Conservation (phyloP, 2,797 vertebrate genomes). For the Morus bassanus region DNA sequence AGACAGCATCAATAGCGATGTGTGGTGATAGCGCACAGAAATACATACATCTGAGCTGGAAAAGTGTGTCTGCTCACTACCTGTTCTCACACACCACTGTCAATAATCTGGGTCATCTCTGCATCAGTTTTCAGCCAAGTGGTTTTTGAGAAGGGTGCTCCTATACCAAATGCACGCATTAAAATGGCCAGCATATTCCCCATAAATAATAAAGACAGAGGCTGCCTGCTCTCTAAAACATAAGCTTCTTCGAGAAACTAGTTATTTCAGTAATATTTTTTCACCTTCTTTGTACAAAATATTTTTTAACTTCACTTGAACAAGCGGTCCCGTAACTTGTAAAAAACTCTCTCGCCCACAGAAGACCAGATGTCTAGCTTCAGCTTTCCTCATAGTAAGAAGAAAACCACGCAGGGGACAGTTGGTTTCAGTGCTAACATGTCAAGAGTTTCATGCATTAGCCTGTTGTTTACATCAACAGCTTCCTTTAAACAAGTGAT, state of each 20-base stretch:
- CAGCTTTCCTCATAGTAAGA: background rate
- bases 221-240: background rate
- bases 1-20: accelerated
- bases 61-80: background rate
- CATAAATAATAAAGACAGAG: background rate
- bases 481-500: conserved; percentile 40
- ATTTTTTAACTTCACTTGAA: background rate
- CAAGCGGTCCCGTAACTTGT: background rate
- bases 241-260: background rate
- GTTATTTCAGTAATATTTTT: background rate
- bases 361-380: conserved; percentile 34
- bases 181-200: background rate
- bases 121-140: background rate
- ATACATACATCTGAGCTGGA: background rate
- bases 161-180: background rate
- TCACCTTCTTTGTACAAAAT: background rate
- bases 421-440: conserved; percentile 39
- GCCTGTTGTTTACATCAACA: conserved; percentile 45
- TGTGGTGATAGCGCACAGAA: background rate
- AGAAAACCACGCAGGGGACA: background rate
- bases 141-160: background rate
- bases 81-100: background rate
- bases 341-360: conserved; percentile 3
- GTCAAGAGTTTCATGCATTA: conserved; percentile 32
- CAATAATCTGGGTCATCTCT: background rate